Base-by-base conservation (phyloP, 2,113 vertebrate genomes). In the Eretmochelys imbricata region DNA sequence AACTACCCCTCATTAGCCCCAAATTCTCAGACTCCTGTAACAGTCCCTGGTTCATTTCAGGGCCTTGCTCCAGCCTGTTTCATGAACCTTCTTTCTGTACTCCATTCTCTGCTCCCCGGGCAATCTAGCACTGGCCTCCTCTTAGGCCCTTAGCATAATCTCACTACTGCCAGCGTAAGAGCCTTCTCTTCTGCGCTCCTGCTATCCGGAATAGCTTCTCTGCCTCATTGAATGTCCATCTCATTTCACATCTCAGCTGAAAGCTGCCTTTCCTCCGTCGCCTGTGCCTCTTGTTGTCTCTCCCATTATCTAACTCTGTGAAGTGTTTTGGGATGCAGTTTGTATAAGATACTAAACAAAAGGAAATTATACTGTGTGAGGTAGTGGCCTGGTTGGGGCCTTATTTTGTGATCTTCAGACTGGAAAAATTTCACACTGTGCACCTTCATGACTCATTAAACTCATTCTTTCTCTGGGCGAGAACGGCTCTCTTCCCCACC, bases 381-480 rank as follows among this genome's bases (percentile, higher is more conserved):
- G 81, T 84, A 86, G 80, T 86, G 65, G 24, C 87, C 94, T 55
- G 25, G 94, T 96, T 93, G 84, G 88, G 95, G n/a, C 90, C 27
- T 92, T 93, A 59, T 94, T 97, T 94, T 95, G 53, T 90, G 82
- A 89, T 76, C 35, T 11, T 91, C 65, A 48, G 81, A 76, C 3
- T 75, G 83, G 57, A 87, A 91, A 53, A 83, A 95, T 86, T 53
- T 72, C 80, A 62, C 82, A 83, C 92, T 89, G 57, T 90, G 72
- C 79, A 51, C 93, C 89, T 95, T 96, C 91, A 91, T 96, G 96
- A 95, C 92, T 95, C 91, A 62, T 80, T 96, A 95, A 96, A 75
- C 91, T 93, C 88, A 88, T 97, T 98, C 83, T 94, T 72, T 94
- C 55, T 24, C 8, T 51, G 78, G 82, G 72, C 54, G 82, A 94